Base-by-base conservation (phyloP, 2,797 vertebrate genomes). In the Gila robusta region DNA sequence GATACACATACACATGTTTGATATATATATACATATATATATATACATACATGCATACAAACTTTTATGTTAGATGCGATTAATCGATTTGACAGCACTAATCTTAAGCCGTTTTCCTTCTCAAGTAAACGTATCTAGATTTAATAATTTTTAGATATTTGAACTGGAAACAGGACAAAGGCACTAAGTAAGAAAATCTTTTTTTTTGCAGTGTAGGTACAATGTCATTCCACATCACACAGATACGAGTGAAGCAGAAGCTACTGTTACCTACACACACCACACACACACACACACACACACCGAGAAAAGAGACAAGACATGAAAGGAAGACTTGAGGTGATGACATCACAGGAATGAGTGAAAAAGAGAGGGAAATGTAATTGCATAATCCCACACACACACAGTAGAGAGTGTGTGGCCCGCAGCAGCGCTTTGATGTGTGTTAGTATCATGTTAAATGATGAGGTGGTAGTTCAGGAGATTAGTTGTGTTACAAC, bases 391-490 rank as follows among this genome's bases (percentile, higher is more conserved):
- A 73, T 81, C 41, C 47, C 77, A 28, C 73, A 80, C 64, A 77
- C 52, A 19, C 71, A 74, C 56, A 19, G 47, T 35, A 16, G 69
- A 81, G 69, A 81, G 54, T 66, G 71, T 81, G 78, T 77, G 73
- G 80, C 86, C 73, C 9, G 1, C 66, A 83, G 81, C 76, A 47
- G 52, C 8, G 44, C 81, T 83, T 79, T 87, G 66, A 87, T 83
- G 72, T 86, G 81, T 87, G 81, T 72, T 78, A 79, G 73, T 83
- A 79, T 79, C 81, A 79, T 79, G 86, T 83, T 87, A 87, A 87
- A 83, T 83, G 81, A 78, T 83, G 76, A 83, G 76, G 71, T 76
- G 72, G 44, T 77, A 21, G 52, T 87, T 64, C 66, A 72, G 54
- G 23, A 70, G 73, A 87, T 87, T 83, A 87, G 74, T 23, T 64